These are phyloP conservation scores for Rhagonycha fulva DNA, from an alignment of 2,888 invertebrate genomes.

Conservation along the genomic window DNA sequence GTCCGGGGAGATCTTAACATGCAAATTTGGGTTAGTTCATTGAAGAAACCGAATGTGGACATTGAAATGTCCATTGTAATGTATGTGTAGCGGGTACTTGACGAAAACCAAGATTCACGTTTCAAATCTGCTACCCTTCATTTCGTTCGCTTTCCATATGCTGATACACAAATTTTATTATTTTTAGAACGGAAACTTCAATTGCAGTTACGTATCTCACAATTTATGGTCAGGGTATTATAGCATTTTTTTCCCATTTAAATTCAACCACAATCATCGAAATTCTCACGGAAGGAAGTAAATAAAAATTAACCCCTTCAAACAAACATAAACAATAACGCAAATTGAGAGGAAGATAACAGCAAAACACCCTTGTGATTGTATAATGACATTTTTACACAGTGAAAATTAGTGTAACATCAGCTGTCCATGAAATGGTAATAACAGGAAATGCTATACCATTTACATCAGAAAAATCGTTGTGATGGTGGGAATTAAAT, in stretches of 20 bases:
- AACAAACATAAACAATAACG: not conserved
- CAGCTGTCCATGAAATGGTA: not conserved
- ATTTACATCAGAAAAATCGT: not conserved
- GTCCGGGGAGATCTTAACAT: constrained; percentile 42
- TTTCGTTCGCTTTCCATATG: not conserved
- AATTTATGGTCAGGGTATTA: not conserved
- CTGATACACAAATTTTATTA: not conserved
- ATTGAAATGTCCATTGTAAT: constrained; percentile 28
- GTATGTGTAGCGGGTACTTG: constrained; percentile 18
- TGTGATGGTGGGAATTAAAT: not conserved
- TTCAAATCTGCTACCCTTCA: constrained; percentile 17
- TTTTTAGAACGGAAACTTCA: not conserved
- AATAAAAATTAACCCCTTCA: not conserved
- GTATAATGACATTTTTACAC: not conserved
- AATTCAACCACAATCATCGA: not conserved
- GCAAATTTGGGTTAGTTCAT: constrained; percentile 39
- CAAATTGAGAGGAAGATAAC: not conserved
- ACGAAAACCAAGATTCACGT: constrained; percentile 15
- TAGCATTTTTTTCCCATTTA: not conserved
- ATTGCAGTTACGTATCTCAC: not conserved
- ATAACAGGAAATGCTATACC: not conserved
- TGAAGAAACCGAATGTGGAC: constrained; percentile 29
- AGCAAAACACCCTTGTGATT: not conserved
- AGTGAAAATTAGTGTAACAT: not conserved
- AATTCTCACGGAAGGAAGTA: not conserved